These are phyloP conservation scores for Eupeodes luniger DNA, from an alignment of 2,888 invertebrate genomes.

Conservation along the genomic window DNA sequence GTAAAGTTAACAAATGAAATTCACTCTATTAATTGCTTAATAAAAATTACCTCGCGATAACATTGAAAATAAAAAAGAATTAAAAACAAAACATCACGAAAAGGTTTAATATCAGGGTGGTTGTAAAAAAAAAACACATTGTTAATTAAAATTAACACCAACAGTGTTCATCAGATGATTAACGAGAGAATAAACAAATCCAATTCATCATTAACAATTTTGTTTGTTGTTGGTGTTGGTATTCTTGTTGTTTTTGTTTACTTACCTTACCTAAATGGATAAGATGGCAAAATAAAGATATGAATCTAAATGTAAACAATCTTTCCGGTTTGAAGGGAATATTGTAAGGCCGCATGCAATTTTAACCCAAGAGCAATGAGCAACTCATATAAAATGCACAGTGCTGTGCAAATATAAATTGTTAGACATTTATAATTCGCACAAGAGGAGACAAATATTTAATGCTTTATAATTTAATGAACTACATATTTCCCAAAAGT, in stretches of 20 bases:
- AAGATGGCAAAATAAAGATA: conserved; percentile 23
- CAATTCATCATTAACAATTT: conserved; percentile 17
- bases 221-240: background rate
- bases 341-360: conserved; percentile 50
- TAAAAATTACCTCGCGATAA: conserved; percentile 65
- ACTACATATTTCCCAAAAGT: too few species aligned
- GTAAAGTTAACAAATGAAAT: conserved; percentile 41
- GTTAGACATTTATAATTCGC: background rate
- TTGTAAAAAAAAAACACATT: conserved; percentile 31
- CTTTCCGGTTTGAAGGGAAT: conserved; percentile 16
- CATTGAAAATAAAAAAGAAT: conserved; percentile 1
- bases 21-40: conserved; percentile 68
- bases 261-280: conserved; percentile 25
- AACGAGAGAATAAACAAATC: conserved; percentile 58
- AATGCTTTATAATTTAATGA: too few species aligned
- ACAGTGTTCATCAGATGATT: conserved; percentile 41
- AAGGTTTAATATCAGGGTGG: conserved; percentile 16
- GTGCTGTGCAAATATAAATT: background rate
- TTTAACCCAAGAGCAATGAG: background rate
- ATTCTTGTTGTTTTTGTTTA: background rate
- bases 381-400: background rate
- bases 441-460: too few species aligned
- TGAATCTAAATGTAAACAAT: conserved; percentile 34
- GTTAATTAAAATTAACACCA: conserved; percentile 60
- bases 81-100: background rate